phyloP scores from a whole-genome alignment of 2,797 vertebrate genomes.

The Chloroceryle inda region DNA sequence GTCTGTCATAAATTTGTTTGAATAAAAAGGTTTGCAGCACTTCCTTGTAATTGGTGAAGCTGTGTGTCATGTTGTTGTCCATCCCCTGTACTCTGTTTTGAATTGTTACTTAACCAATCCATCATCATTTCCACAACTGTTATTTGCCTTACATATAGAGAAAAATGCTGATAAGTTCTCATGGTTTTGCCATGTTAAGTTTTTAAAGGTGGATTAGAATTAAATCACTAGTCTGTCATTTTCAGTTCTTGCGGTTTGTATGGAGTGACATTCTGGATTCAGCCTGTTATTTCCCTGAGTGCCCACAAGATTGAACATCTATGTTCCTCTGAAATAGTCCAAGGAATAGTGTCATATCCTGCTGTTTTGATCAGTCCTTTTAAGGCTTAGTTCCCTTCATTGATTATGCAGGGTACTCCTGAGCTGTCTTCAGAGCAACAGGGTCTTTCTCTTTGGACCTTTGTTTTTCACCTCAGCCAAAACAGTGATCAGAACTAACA shows the following conservation, averaged over 20 bases:
- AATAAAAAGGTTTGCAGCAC: not conserved
- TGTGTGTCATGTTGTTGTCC: not conserved
- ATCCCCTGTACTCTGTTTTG: not conserved
- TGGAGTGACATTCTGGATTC: not conserved
- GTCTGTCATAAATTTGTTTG: not conserved
- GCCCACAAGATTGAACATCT: not conserved
- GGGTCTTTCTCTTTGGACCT: constrained; percentile 30
- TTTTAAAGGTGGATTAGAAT: not conserved
- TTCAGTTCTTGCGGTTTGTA: not conserved
- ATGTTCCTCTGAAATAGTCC: not conserved
- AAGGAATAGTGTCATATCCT: constrained; percentile 47
- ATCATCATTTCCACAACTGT: not conserved
- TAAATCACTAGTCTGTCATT: not conserved
- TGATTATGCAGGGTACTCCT: not conserved
- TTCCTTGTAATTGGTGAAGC: not conserved
- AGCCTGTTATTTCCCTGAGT: constrained; percentile 20
- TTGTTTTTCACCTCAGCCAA: constrained; percentile 29
- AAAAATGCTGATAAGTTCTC: not conserved
- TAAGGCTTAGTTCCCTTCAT: not conserved
- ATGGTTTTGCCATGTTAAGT: too few species aligned
- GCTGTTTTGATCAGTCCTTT: not conserved
- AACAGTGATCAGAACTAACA: constrained; percentile 29
- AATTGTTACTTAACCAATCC: not conserved
- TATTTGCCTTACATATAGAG: not conserved
- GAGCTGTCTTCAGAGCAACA: not conserved